phyloP scores from a whole-genome alignment of 2,797 vertebrate species.

The Champsocephalus gunnari region DNA sequence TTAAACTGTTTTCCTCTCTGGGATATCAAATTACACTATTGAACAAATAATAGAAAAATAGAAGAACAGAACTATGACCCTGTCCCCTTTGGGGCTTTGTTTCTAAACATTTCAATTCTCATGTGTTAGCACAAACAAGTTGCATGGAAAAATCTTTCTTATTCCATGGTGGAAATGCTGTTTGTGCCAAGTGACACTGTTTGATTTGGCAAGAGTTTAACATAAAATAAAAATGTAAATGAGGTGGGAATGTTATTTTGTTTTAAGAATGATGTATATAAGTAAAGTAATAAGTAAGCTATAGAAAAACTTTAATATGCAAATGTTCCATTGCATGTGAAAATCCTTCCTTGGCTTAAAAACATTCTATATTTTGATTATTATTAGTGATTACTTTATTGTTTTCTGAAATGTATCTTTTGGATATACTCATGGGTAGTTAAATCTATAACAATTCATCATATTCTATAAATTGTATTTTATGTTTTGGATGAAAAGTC shows the following conservation, averaged over 20 bases:
- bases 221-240: neutral
- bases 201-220: neutral
- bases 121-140: neutral
- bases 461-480: neutral
- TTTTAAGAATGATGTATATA: neutral
- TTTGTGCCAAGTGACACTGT: neutral
- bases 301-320: neutral
- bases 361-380: neutral
- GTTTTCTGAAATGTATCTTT: neutral
- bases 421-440: neutral
- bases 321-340: neutral
- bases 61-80: constrained; percentile 18
- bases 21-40: constrained; percentile 64
- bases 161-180: neutral
- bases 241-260: neutral
- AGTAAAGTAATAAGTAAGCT: neutral
- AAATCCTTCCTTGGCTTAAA: neutral
- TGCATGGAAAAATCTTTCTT: neutral
- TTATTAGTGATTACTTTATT: neutral
- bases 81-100: constrained; percentile 7
- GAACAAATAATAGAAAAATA: constrained; percentile 41
- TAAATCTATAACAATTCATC: neutral
- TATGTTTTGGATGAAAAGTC: neutral
- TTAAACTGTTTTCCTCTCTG: constrained; percentile 54
- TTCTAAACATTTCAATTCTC: constrained; percentile 18